phyloP scores from a whole-genome alignment of 2,797 vertebrate genomes.

The Dipus sagitta region DNA sequence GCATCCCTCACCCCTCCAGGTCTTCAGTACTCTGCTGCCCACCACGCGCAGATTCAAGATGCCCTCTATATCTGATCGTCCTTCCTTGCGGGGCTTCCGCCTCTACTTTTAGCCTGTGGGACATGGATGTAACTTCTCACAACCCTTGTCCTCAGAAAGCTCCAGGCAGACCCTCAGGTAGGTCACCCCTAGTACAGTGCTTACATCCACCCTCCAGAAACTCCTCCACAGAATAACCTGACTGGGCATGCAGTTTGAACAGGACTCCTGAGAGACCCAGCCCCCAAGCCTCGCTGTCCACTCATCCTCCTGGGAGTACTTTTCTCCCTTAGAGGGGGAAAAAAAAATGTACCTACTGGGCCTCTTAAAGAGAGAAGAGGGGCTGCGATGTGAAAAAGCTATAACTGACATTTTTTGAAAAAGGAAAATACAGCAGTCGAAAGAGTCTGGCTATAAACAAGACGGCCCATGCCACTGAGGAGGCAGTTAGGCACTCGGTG shows the following conservation, averaged over 20 bases:
- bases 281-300: not conserved
- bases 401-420: not conserved
- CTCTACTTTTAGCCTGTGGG: not conserved
- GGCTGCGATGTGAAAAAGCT: not conserved
- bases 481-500: fast-evolving
- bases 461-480: fast-evolving
- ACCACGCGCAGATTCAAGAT: not conserved
- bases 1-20: too few relatives aligned
- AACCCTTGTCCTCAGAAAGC: not conserved
- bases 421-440: not conserved
- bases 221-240: not conserved
- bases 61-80: not conserved
- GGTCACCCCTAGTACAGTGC: fast-evolving
- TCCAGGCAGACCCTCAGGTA: not conserved
- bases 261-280: not conserved
- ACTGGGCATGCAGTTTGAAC: not conserved
- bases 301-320: fast-evolving
- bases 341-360: not conserved
- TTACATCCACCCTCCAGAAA: too few relatives aligned
- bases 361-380: not conserved
- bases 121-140: not conserved
- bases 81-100: too few relatives aligned
- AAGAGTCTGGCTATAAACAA: not conserved
- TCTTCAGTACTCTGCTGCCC: not conserved
- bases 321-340: not conserved